Percentiles rank a stretch among this genome's conserved stretches.
phyloP scores from a whole-genome alignment of 2,797 vertebrate genomes.

The Danio jaintianensis region DNA sequence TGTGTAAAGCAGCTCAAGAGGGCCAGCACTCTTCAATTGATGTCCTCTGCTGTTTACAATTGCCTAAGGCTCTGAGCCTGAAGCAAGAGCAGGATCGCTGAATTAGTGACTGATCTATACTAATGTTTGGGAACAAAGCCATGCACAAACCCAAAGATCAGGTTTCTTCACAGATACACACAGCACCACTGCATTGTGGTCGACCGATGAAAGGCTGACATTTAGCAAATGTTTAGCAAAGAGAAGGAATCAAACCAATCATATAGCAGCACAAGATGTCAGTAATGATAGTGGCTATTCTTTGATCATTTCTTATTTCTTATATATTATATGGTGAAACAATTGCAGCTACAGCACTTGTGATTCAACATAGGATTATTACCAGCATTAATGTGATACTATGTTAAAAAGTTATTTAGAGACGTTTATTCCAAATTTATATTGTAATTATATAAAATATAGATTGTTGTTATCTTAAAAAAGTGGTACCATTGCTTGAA shows the following conservation, averaged over 20 bases:
- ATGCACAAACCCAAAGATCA: slow-evolving; percentile 37
- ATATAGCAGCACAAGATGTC: slow-evolving; percentile 21
- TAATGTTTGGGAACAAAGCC: slow-evolving; percentile 46
- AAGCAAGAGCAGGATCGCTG: slow-evolving; percentile 21
- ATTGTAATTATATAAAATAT: slow-evolving; percentile 8
- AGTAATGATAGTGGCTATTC: neutral
- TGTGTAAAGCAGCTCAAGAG: slow-evolving; percentile 17
- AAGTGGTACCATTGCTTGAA: neutral
- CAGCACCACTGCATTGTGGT: neutral
- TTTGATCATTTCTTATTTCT: neutral
- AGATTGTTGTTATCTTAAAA: neutral
- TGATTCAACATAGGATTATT: neutral
- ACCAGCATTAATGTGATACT: neutral
- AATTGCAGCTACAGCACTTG: slow-evolving; percentile 4
- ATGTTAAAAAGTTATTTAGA: neutral
- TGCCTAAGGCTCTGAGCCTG: slow-evolving; percentile 5
- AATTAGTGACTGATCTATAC: slow-evolving; percentile 37
- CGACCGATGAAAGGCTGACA: slow-evolving; percentile 3
- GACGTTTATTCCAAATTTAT: neutral
- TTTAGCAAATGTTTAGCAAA: slow-evolving; percentile 27
- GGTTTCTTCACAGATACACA: slow-evolving; percentile 42
- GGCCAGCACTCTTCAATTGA: slow-evolving; percentile 39
- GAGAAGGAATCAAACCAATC: slow-evolving; percentile 26
- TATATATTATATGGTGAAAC: slow-evolving; percentile 3
- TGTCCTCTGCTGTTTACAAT: slow-evolving; percentile 31